A percentile compares a stretch with the other conserved stretches of the same genome.
Conservation (phyloP, 2,797 vertebrate genomes). For the Fundulus diaphanus region DNA sequence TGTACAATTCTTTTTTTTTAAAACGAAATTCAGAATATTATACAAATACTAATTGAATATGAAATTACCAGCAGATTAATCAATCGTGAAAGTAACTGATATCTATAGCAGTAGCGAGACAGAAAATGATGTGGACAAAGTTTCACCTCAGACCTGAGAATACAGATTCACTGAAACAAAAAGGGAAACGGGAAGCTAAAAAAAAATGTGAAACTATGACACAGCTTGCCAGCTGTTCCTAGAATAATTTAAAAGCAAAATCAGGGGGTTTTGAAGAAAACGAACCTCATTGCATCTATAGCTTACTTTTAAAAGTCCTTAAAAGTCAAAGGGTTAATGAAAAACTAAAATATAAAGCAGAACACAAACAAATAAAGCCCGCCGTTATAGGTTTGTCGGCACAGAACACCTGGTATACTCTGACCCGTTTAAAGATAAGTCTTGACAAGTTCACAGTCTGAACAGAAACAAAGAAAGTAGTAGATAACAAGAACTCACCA, state of each 20-base stretch:
- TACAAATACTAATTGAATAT: not conserved
- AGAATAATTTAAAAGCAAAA: not conserved
- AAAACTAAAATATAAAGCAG: not conserved
- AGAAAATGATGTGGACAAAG: not conserved
- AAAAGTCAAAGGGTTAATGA: not conserved
- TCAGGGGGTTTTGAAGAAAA: not conserved
- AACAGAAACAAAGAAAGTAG: slow-evolving; percentile 63
- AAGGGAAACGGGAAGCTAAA: not conserved
- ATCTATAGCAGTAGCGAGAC: not conserved
- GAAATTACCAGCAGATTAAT: not conserved
- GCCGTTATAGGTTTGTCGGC: not conserved
- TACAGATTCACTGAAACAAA: not conserved
- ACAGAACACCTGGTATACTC: slow-evolving; percentile 2
- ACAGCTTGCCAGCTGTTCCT: not conserved
- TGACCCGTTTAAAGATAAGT: slow-evolving; percentile 13
- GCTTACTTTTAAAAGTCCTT: not conserved
- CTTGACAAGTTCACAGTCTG: slow-evolving; percentile 52
- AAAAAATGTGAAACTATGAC: slow-evolving; percentile 8
- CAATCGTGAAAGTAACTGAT: not conserved
- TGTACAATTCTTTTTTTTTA: not conserved
- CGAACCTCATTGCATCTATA: not conserved
- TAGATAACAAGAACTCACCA: slow-evolving; percentile 38
- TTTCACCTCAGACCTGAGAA: not conserved
- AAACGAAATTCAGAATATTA: not conserved
- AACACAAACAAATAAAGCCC: not conserved